Conservation (phyloP, 2,113 vertebrate species). For the Trichechus manatus region DNA sequence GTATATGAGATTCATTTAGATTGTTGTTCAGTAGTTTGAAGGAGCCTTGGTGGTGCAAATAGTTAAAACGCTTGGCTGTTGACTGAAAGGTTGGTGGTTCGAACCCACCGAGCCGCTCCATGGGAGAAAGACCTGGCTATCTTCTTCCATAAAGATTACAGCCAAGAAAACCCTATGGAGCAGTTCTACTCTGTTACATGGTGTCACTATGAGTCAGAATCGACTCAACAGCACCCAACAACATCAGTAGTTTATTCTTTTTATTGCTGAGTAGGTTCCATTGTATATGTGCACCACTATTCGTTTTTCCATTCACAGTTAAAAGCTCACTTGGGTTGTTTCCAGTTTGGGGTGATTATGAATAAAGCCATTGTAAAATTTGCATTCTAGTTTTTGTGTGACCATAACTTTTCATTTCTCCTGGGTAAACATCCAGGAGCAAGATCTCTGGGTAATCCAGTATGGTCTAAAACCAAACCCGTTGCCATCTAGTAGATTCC, state of each 20-base stretch:
- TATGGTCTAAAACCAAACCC: neutral
- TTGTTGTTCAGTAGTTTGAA: neutral
- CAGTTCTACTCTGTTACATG: neutral
- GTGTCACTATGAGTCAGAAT: neutral
- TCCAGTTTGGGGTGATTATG: neutral
- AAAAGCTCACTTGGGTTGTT: neutral
- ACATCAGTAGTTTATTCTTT: neutral
- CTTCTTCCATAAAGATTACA: neutral
- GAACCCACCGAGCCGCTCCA: neutral
- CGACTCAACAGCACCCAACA: neutral
- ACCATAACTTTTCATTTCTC: conserved; percentile 30
- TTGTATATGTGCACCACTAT: neutral
- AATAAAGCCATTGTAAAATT: neutral
- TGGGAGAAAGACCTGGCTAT: neutral
- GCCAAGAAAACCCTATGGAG: neutral
- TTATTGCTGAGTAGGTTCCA: neutral
- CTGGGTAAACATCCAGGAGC: conserved; percentile 34
- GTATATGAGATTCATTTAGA: neutral
- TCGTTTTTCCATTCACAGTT: neutral
- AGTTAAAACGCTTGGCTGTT: neutral
- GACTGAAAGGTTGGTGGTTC: neutral
- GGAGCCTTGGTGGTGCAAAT: neutral
- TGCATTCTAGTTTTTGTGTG: conserved; percentile 1
- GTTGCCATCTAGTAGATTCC: no score
- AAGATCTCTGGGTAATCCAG: neutral